Evolutionary conservation across 2,888 invertebrate species (phyloP).

Genomic region (Eristalis arbustorum): DNA sequence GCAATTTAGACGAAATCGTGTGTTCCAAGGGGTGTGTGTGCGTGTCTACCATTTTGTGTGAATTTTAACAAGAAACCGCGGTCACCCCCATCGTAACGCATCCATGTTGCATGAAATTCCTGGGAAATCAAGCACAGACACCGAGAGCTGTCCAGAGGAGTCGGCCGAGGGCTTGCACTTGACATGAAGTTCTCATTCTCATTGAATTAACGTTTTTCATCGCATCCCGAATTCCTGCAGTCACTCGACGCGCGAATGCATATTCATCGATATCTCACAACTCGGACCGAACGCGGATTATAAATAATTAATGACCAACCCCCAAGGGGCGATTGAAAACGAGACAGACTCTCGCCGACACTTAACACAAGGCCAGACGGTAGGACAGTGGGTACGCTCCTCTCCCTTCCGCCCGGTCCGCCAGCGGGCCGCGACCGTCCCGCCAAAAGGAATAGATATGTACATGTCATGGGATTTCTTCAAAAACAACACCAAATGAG

Average conservation of each 20-base stretch:
- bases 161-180: background rate
- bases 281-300: slow-evolving; percentile 42
- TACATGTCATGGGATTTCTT: background rate
- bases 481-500: background rate
- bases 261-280: slow-evolving; percentile 55
- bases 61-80: slow-evolving; percentile 6
- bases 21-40: background rate
- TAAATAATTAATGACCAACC: slow-evolving; percentile 61
- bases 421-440: background rate
- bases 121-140: background rate
- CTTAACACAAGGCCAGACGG: slow-evolving; percentile 34
- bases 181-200: slow-evolving; percentile 8
- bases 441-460: background rate
- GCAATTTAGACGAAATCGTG: background rate
- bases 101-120: background rate
- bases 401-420: background rate
- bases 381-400: no score
- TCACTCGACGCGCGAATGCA: slow-evolving; percentile 47
- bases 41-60: slow-evolving; percentile 50
- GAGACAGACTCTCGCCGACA: slow-evolving; percentile 42
- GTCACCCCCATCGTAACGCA: background rate
- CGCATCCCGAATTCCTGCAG: slow-evolving; percentile 51
- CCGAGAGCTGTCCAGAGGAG: background rate
- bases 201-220: slow-evolving; percentile 42
- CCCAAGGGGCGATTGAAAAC: slow-evolving; percentile 41